Conservation (phyloP, 2,797 vertebrate genomes). For the Ispidina lecontei region DNA sequence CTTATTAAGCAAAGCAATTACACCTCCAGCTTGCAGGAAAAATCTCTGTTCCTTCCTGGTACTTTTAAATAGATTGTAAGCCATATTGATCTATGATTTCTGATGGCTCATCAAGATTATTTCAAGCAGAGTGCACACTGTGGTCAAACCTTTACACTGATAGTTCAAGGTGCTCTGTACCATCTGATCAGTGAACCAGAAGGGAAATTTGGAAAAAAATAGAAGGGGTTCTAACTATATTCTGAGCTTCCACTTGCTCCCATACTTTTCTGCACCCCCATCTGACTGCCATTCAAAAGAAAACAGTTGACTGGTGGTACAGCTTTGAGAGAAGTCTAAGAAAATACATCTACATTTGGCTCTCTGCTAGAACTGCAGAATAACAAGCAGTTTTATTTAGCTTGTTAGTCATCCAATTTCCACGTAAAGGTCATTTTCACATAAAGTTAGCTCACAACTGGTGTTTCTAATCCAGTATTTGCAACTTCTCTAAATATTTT, state of each 20-base stretch:
- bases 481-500: neutral
- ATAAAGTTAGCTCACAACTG: neutral
- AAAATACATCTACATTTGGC: neutral
- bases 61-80: neutral
- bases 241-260: neutral
- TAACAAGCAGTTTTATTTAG: conserved; percentile 29
- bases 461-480: neutral
- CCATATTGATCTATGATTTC: conserved; percentile 13
- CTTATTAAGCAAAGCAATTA: conserved; percentile 6
- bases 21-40: neutral
- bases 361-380: neutral
- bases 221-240: neutral
- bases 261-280: neutral
- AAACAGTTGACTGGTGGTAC: neutral
- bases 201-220: neutral
- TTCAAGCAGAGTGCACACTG: conserved; percentile 12
- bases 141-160: neutral
- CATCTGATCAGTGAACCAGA: neutral
- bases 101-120: conserved; percentile 37
- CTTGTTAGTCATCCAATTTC: neutral
- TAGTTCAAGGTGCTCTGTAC: neutral
- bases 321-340: neutral
- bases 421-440: conserved; percentile 14
- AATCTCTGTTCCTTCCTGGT: conserved; percentile 8
- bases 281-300: neutral